A percentile compares a stretch with the other conserved stretches of the same genome.
phyloP scores from a whole-genome alignment of 2,888 invertebrate genomes.

The Apodemia hepburni region DNA sequence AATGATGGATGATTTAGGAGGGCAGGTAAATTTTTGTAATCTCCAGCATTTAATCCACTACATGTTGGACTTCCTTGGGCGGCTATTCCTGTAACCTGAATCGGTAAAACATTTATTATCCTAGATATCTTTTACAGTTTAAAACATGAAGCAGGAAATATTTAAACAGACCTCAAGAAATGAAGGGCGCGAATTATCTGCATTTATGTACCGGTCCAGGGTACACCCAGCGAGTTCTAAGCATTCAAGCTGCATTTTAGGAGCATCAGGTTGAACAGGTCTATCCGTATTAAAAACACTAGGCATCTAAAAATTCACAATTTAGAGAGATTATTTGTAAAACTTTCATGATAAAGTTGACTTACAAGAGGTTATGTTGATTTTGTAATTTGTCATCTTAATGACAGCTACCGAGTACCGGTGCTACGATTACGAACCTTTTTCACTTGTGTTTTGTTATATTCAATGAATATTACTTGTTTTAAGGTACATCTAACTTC shows the following conservation, averaged over 20 bases:
- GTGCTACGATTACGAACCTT: slow-evolving; percentile 2
- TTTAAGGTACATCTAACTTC: neutral
- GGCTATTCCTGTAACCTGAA: slow-evolving; percentile 82
- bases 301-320: slow-evolving; percentile 62
- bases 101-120: slow-evolving; percentile 11
- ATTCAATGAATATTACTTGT: neutral
- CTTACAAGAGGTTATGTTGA: slow-evolving; percentile 29
- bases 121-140: neutral
- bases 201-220: slow-evolving; percentile 86
- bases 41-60: slow-evolving; percentile 94
- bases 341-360: slow-evolving; percentile 28
- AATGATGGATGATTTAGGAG: slow-evolving; percentile 85
- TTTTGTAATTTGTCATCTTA: slow-evolving; percentile 25
- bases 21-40: slow-evolving; percentile 91
- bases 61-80: slow-evolving; percentile 88
- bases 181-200: slow-evolving; percentile 86
- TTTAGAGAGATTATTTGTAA: slow-evolving; percentile 35
- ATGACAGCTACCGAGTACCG: slow-evolving; percentile 8
- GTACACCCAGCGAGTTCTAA: slow-evolving; percentile 90
- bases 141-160: neutral
- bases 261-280: slow-evolving; percentile 49
- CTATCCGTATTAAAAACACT: slow-evolving; percentile 56
- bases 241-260: slow-evolving; percentile 81
- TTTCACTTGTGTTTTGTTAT: neutral
- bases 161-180: slow-evolving; percentile 77